Evolutionary conservation across 2,113 vertebrate species (phyloP).

Genomic region (Tapirus terrestris): DNA sequence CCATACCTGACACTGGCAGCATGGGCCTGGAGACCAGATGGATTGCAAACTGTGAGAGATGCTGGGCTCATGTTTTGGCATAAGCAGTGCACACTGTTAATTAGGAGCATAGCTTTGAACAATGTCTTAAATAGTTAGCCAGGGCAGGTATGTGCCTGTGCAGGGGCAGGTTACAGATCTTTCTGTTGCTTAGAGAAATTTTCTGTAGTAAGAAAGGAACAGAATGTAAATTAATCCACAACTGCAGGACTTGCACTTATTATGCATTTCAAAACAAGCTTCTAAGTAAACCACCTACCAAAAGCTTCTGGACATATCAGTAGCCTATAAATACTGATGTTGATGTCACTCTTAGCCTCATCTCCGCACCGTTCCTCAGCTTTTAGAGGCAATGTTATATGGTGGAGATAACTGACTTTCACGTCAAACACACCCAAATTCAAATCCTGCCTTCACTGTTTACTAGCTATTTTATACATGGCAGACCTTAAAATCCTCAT

Average conservation of each 20-base stretch:
- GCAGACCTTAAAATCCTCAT: not conserved
- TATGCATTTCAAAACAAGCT: slow-evolving; percentile 54
- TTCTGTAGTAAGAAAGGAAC: slow-evolving; percentile 67
- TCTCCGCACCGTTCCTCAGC: not conserved
- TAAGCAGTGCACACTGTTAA: slow-evolving; percentile 27
- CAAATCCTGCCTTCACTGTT: not conserved
- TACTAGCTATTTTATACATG: not conserved
- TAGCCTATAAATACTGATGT: not conserved
- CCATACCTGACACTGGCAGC: not conserved
- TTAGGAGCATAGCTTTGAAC: slow-evolving; percentile 64
- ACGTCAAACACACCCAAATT: not conserved
- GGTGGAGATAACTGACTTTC: not conserved
- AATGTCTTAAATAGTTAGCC: slow-evolving; percentile 70
- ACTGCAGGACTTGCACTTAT: not conserved
- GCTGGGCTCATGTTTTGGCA: slow-evolving; percentile 44
- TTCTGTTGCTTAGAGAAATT: slow-evolving; percentile 71
- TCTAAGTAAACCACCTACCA: not conserved
- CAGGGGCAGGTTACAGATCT: slow-evolving; percentile 6
- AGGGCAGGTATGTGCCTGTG: slow-evolving; percentile 47
- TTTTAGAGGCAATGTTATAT: not conserved
- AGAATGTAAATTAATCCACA: slow-evolving; percentile 52
- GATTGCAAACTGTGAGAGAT: not conserved
- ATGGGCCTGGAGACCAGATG: slow-evolving; percentile 41
- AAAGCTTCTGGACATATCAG: not conserved
- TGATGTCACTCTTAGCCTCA: not conserved